Conservation (phyloP, 1,140 invertebrate genomes). For the Apis cerana region DNA sequence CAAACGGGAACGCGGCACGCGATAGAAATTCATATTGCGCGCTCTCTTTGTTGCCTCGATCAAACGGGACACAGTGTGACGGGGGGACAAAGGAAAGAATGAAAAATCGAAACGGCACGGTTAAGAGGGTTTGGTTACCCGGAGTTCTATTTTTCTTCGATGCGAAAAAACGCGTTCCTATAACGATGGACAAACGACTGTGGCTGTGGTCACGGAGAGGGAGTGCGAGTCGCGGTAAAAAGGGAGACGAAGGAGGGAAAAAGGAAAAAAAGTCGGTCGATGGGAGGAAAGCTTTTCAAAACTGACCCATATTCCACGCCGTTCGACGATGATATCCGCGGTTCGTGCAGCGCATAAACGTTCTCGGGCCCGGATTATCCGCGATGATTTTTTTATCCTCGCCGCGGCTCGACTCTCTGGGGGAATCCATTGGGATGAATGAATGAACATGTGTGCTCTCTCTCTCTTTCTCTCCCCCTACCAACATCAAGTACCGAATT, state of each 20-base stretch:
- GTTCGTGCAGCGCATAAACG: constrained; percentile 31
- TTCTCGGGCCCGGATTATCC: constrained; percentile 44
- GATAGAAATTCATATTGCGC: constrained; percentile 13
- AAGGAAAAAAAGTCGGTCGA: not conserved
- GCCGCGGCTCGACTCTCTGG: constrained; percentile 23
- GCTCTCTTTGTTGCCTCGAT: constrained; percentile 11
- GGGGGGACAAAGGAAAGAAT: no score
- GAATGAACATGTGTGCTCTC: constrained; percentile 59
- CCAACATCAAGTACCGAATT: constrained; percentile 58
- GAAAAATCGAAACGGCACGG: constrained; percentile 28
- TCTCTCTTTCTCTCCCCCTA: constrained; percentile 45
- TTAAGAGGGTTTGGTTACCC: constrained; percentile 7
- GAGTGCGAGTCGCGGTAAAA: not conserved
- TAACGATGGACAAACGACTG: not conserved
- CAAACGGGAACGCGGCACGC: not conserved
- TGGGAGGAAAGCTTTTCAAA: constrained; percentile 44
- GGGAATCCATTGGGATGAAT: constrained; percentile 34
- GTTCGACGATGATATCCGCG: constrained; percentile 34
- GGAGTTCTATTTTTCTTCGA: constrained; percentile 27
- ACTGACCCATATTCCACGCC: constrained; percentile 48
- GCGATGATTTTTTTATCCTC: constrained; percentile 47
- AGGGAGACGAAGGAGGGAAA: no score
- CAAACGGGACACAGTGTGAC: not conserved
- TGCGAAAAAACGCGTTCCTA: constrained; percentile 14
- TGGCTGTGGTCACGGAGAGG: no score